Conservation (phyloP, 2,797 vertebrate species). For the Okamejei kenojei region DNA sequence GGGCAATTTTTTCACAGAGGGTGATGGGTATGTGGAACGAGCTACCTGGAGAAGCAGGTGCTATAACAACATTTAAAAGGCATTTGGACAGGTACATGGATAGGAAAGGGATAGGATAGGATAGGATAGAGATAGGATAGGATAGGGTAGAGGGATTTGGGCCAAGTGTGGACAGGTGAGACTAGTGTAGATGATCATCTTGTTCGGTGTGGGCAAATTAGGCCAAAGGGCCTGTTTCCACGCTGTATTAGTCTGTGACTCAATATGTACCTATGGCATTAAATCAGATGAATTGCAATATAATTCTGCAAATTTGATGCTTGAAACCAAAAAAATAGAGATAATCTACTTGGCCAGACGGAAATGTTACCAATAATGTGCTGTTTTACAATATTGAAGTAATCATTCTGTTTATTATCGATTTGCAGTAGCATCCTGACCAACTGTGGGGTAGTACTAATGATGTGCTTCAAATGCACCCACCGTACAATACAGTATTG, state of each 20-base stretch:
- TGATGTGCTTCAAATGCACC: background rate
- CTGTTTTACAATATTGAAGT: background rate
- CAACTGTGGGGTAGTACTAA: background rate
- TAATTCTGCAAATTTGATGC: background rate
- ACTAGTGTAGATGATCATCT: too few species aligned
- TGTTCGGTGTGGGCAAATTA: too few species aligned
- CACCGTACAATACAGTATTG: background rate
- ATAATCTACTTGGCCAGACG: background rate
- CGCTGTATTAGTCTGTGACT: too few species aligned
- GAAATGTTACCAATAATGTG: background rate
- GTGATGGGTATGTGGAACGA: background rate
- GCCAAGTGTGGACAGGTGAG: too few species aligned
- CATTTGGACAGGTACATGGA: too few species aligned
- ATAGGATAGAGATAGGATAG: too few species aligned
- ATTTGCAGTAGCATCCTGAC: background rate
- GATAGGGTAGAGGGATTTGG: too few species aligned
- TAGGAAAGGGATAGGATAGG: too few species aligned
- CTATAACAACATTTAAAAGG: too few species aligned
- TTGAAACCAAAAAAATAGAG: background rate
- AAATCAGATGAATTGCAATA: background rate
- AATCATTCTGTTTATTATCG: background rate
- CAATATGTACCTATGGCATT: background rate
- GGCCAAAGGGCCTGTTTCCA: too few species aligned
- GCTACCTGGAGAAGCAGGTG: background rate
- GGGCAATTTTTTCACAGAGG: background rate